A percentile compares a stretch with the other conserved stretches of the same genome.
phyloP scores from a whole-genome alignment of 2,797 vertebrate species.

The Falco novaeseelandiae region DNA sequence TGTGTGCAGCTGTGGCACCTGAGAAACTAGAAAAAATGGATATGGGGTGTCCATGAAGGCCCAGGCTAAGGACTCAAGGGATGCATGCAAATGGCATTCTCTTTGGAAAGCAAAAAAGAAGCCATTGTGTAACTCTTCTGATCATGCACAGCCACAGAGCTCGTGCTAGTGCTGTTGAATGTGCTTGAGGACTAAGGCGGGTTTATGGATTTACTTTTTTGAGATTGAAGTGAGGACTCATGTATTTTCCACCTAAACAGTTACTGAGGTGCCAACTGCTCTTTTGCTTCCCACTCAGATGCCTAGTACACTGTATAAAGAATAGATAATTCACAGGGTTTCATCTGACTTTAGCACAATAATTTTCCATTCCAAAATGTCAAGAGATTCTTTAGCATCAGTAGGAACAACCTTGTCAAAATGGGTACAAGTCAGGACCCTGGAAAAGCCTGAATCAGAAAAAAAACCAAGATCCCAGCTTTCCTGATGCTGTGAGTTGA shows the following conservation, averaged over 20 bases:
- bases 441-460: background rate
- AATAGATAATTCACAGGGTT: background rate
- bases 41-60: background rate
- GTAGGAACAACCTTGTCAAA: background rate
- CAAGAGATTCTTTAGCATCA: background rate
- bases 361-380: constrained; percentile 21
- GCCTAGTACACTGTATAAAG: background rate
- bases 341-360: background rate
- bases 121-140: background rate
- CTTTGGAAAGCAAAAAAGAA: background rate
- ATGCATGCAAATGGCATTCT: background rate
- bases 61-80: background rate
- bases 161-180: background rate
- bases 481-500: background rate
- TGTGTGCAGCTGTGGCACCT: background rate
- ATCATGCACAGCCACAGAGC: background rate
- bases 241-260: background rate
- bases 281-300: background rate
- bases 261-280: background rate
- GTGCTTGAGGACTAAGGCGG: background rate
- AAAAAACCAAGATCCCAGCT: background rate
- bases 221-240: background rate
- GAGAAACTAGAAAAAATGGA: background rate
- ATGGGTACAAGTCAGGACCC: background rate
- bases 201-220: background rate